A percentile compares a stretch with the other conserved stretches of the same genome.
These are phyloP conservation scores for Petrocephalus zakoni DNA, from an alignment of 2,113 vertebrate genomes.

Conservation along the genomic window DNA sequence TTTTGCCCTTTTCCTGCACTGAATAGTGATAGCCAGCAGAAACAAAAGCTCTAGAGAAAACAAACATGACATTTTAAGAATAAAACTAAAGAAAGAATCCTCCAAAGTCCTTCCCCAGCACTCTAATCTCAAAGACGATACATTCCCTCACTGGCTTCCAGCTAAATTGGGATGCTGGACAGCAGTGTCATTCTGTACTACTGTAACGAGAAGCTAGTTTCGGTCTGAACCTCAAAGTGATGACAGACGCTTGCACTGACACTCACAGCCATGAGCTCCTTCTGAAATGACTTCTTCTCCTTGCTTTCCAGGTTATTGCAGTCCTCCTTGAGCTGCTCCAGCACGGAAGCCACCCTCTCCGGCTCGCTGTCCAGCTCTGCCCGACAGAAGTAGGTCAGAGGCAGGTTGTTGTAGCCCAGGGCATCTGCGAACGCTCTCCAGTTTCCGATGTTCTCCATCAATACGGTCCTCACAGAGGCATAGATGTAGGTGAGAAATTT, in stretches of 20 bases:
- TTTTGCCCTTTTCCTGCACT: neutral
- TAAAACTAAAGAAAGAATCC: neutral
- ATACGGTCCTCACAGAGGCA: conserved; percentile 81
- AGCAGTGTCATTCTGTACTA: conserved; percentile 23
- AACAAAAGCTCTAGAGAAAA: neutral
- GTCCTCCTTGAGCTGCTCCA: conserved; percentile 96
- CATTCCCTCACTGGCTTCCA: conserved; percentile 24
- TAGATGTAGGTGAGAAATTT: conserved; percentile 97
- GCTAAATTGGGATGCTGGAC: conserved; percentile 29
- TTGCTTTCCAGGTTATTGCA: conserved; percentile 80
- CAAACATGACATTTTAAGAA: neutral
- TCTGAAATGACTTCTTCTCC: conserved; percentile 93
- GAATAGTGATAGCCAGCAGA: neutral
- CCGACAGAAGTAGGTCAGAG: conserved; percentile 82
- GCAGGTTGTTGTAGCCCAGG: conserved; percentile 76
- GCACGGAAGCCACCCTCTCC: conserved; percentile 83
- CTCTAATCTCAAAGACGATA: conserved; percentile 19
- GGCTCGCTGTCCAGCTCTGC: conserved; percentile 85
- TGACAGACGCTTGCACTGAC: neutral
- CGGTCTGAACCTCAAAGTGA: too few species aligned
- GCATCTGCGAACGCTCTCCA: conserved; percentile 88
- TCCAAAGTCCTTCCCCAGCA: neutral
- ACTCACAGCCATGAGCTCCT: conserved; percentile 64
- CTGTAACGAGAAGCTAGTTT: conserved; percentile 18
- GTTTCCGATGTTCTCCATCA: conserved; percentile 93